Evolutionary conservation across 2,113 vertebrate genomes (phyloP).

Genomic region (Mesoclemmys tuberculata): DNA sequence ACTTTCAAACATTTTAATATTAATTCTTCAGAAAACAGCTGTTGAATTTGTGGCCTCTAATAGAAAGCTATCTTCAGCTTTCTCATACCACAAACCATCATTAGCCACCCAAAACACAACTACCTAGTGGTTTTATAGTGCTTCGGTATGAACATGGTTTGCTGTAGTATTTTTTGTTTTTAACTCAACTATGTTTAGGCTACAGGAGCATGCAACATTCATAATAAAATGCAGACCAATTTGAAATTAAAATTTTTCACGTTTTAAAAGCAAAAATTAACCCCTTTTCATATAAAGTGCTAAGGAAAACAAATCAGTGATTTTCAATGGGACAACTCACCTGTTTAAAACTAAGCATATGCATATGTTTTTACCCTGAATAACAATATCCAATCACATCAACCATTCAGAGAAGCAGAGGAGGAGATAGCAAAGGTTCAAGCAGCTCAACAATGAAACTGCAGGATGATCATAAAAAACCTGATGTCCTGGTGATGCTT

Average conservation of each 20-base stretch:
- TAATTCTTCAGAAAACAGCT: neutral
- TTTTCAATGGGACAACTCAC: neutral
- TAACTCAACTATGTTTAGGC: neutral
- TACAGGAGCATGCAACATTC: neutral
- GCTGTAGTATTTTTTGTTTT: neutral
- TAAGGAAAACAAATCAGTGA: neutral
- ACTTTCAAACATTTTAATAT: neutral
- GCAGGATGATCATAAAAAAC: neutral
- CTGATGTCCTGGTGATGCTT: neutral
- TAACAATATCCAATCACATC: fast-evolving
- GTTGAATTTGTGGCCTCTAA: neutral
- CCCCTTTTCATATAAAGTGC: neutral
- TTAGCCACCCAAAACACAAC: neutral
- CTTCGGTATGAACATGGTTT: neutral
- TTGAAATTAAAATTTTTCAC: neutral
- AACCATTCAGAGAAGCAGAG: neutral
- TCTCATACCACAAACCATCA: neutral
- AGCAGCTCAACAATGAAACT: neutral
- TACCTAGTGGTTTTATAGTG: neutral
- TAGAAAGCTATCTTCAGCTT: neutral
- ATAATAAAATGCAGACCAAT: neutral
- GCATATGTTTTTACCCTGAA: neutral
- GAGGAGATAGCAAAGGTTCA: neutral
- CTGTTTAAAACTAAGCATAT: neutral
- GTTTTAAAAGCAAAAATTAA: neutral